Conservation (phyloP, 2,888 invertebrate genomes). For the Dynastes grantii region DNA sequence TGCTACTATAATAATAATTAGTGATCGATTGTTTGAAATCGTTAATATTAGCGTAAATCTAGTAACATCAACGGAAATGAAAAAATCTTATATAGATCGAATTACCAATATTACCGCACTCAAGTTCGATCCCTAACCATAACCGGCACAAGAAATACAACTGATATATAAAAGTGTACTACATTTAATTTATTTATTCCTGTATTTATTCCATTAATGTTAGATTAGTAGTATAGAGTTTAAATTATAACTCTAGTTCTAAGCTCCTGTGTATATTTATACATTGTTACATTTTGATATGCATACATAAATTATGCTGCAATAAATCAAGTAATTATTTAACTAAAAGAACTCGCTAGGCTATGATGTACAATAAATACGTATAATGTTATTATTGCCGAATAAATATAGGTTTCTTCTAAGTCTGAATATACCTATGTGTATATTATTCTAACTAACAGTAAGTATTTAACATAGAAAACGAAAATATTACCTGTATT, state of each 20-base stretch:
- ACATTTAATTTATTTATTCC: conserved; percentile 42
- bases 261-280: no score
- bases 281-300: neutral
- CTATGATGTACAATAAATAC: conserved; percentile 3
- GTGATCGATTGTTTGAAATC: no score
- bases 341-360: neutral
- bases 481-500: no score
- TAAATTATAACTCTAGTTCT: neutral
- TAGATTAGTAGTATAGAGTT: conserved; percentile 1
- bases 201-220: conserved; percentile 43
- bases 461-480: no score
- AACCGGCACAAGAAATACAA: neutral
- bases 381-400: neutral
- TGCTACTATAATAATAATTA: no score
- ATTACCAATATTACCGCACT: no score
- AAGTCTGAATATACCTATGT: conserved; percentile 18
- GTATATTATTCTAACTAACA: conserved; percentile 5
- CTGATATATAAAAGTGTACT: conserved; percentile 7
- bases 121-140: no score
- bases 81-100: no score
- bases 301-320: neutral
- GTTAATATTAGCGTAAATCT: no score
- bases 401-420: conserved; percentile 7
- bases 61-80: no score
- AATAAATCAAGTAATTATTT: neutral